phyloP scores from a whole-genome alignment of 2,888 invertebrate genomes.

The Sussaba pulchella region DNA sequence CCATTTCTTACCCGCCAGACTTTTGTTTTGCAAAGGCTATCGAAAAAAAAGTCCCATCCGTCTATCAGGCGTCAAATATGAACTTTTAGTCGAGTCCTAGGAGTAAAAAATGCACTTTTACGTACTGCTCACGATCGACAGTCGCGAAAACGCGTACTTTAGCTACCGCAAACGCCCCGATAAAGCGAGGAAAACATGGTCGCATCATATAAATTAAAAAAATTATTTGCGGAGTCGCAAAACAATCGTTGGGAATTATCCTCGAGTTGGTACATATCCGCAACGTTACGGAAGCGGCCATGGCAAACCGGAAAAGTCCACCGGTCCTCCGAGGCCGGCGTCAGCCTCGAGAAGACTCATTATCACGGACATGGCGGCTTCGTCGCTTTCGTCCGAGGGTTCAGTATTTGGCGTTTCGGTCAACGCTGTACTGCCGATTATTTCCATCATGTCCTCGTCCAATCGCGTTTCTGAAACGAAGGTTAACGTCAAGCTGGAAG shows the following conservation, averaged over 20 bases:
- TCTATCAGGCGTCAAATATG: too few species aligned
- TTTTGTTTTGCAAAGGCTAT: too few species aligned
- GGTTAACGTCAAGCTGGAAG: slow-evolving; percentile 65
- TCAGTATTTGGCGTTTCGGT: slow-evolving; percentile 85
- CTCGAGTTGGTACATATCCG: background rate
- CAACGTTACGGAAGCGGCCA: slow-evolving; percentile 91
- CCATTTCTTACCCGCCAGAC: too few species aligned
- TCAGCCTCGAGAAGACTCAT: slow-evolving; percentile 96
- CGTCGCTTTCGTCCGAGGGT: slow-evolving; percentile 92
- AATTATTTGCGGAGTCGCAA: slow-evolving; percentile 46
- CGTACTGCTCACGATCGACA: too few species aligned
- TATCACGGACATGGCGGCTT: slow-evolving; percentile 96
- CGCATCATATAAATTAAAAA: too few species aligned
- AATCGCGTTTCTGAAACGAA: slow-evolving; percentile 75
- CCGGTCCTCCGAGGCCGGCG: slow-evolving; percentile 94
- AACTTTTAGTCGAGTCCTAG: too few species aligned
- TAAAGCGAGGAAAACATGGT: too few species aligned
- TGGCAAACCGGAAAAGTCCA: slow-evolving; percentile 93
- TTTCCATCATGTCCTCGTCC: slow-evolving; percentile 86
- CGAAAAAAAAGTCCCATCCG: too few species aligned
- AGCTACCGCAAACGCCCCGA: too few species aligned
- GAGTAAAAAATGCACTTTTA: too few species aligned
- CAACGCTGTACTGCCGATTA: slow-evolving; percentile 86
- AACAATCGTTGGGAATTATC: background rate
- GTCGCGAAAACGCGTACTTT: too few species aligned